phyloP scores from a whole-genome alignment of 2,888 invertebrate species.

The Tiliacea citrago region DNA sequence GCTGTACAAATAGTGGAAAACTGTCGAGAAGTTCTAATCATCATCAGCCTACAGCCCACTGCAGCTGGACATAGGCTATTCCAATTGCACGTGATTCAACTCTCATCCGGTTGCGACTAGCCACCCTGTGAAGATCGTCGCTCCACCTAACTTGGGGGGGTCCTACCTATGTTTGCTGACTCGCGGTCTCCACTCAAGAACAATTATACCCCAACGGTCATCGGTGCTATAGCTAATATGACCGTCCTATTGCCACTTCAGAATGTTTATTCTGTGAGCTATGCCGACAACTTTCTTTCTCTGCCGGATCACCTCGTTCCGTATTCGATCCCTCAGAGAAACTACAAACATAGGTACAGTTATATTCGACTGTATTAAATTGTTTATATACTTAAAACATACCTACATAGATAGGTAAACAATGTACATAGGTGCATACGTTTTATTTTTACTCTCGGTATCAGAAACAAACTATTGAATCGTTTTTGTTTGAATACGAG shows the following conservation, averaged over 20 bases:
- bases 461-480: background rate
- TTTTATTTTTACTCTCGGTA: background rate
- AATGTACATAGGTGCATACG: background rate
- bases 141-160: background rate
- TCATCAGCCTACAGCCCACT: background rate
- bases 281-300: background rate
- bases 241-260: no score
- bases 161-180: no score
- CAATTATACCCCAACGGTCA: background rate
- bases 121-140: background rate
- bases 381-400: background rate
- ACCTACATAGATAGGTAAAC: background rate
- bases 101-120: background rate
- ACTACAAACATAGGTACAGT: background rate
- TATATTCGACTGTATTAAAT: background rate
- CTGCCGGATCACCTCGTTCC: background rate
- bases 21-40: background rate
- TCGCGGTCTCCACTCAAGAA: background rate
- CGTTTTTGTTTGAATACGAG: background rate
- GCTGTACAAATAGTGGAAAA: no score
- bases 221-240: background rate
- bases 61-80: background rate
- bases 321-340: background rate
- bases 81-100: background rate
- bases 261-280: no score